Conservation (phyloP, 2,888 invertebrate species). For the Fragum sueziense region DNA sequence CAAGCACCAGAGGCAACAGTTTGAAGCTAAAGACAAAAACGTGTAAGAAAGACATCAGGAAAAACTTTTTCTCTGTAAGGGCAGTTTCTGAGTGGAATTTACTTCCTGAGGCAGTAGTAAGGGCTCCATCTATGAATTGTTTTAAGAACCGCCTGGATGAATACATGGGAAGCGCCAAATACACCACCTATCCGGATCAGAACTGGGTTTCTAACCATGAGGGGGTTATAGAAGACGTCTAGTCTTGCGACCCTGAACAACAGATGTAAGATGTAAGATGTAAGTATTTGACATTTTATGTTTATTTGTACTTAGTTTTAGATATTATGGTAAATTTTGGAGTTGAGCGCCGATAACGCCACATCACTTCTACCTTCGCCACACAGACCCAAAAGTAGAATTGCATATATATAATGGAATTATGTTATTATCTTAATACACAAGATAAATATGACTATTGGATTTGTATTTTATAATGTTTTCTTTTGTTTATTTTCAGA, state of each 20-base stretch:
- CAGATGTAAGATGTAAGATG: neutral
- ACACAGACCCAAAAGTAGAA: too few species aligned
- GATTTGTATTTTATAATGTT: too few species aligned
- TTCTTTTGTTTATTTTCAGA: too few species aligned
- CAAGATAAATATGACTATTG: too few species aligned
- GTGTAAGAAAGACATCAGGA: neutral
- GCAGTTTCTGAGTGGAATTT: neutral
- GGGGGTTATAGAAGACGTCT: constrained; percentile 3
- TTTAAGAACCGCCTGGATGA: constrained; percentile 10
- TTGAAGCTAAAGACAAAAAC: neutral
- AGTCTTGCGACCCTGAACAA: constrained; percentile 2
- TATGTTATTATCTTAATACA: too few species aligned
- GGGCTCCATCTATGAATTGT: neutral
- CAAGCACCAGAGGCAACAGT: neutral
- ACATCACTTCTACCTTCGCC: too few species aligned
- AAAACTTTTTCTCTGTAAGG: neutral
- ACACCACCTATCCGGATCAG: neutral
- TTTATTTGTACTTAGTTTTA: too few species aligned
- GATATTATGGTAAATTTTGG: too few species aligned
- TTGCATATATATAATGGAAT: too few species aligned
- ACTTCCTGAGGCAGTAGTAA: neutral
- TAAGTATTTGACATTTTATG: too few species aligned
- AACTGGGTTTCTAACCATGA: constrained; percentile 2
- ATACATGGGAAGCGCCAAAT: constrained; percentile 1
- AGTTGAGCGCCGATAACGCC: too few species aligned